Conservation (phyloP, 92 coral and sea anemone genomes). For the Paragorgia papillata region DNA sequence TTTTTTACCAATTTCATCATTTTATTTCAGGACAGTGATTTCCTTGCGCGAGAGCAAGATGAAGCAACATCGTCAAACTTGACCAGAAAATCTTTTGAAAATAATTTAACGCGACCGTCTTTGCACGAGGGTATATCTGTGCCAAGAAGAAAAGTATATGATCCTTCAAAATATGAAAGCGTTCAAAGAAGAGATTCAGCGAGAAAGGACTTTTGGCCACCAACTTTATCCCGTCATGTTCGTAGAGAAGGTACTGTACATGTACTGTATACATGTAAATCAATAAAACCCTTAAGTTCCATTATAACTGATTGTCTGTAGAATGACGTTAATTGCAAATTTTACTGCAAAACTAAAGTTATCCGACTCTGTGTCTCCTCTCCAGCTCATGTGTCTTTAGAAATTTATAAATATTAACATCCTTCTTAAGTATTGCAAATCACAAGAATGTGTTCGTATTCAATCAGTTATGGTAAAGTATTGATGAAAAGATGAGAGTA, state of each 20-base stretch:
- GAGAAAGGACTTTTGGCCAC: not conserved
- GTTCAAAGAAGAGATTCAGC: not conserved
- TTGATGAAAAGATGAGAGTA: no score
- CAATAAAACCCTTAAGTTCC: not conserved
- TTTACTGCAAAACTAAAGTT: no score
- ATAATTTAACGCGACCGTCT: constrained; percentile 7
- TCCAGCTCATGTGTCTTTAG: no score
- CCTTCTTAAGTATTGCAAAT: no score
- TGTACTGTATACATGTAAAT: not conserved
- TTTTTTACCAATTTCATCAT: not conserved
- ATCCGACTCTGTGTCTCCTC: no score
- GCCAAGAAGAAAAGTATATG: not conserved
- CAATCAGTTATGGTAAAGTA: no score
- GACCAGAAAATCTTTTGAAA: constrained; percentile 8
- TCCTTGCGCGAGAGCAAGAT: not conserved
- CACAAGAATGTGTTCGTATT: no score
- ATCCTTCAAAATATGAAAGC: constrained; percentile 28
- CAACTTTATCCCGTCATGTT: not conserved
- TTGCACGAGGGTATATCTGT: not conserved
- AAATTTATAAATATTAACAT: no score
- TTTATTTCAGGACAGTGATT: not conserved
- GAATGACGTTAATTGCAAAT: no score
- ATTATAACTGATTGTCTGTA: no score
- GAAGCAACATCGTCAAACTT: constrained; percentile 3
- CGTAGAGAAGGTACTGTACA: not conserved